Evolutionary conservation across 1,140 invertebrate species (phyloP).

Genomic region (Hestina assimilis): DNA sequence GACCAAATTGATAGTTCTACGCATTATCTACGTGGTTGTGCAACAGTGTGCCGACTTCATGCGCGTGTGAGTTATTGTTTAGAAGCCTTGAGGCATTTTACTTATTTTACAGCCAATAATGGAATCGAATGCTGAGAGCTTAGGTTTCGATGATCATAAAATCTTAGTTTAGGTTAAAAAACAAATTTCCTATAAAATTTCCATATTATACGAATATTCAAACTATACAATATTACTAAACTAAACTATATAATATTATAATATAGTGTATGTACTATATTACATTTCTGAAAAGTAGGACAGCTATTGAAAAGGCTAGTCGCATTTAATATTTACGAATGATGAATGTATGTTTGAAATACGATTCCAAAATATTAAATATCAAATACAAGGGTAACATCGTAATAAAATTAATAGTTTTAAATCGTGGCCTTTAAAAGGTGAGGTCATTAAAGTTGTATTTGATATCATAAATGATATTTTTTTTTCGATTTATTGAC

Average conservation of each 20-base stretch:
- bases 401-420: conserved; percentile 69
- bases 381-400: conserved; percentile 64
- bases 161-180: no score
- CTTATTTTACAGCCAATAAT: conserved; percentile 58
- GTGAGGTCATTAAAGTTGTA: conserved; percentile 57
- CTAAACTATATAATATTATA: not conserved
- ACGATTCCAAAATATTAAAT: conserved; percentile 23
- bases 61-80: conserved; percentile 65
- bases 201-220: no score
- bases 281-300: not conserved
- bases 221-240: no score
- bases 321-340: not conserved
- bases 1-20: conserved; percentile 67
- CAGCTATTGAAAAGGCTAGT: no score
- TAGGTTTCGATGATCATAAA: not conserved
- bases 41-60: conserved; percentile 33
- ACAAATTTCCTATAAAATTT: no score
- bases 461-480: conserved; percentile 62
- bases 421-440: conserved; percentile 62
- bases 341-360: not conserved
- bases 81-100: conserved; percentile 65
- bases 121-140: conserved; percentile 33
- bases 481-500: conserved; percentile 64
- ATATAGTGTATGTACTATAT: no score
- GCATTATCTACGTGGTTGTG: conserved; percentile 53